phyloP scores from a whole-genome alignment of 2,797 vertebrate species.

The Cossypha heuglini region DNA sequence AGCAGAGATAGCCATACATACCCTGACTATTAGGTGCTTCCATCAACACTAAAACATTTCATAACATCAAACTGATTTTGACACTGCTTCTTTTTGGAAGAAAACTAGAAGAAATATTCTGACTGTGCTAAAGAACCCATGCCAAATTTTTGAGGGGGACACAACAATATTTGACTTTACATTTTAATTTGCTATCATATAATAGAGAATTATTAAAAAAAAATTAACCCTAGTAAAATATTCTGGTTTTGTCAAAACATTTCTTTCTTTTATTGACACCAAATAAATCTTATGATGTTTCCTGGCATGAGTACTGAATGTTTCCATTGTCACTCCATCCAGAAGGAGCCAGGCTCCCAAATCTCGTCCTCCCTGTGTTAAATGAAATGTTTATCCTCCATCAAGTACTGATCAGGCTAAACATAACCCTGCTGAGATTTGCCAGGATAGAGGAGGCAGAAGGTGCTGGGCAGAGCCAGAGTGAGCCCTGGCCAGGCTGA shows the following conservation, averaged over 20 bases:
- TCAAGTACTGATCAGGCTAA: not conserved
- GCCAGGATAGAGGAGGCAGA: not conserved
- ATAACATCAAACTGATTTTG: not conserved
- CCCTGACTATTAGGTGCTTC: not conserved
- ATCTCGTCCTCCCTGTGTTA: not conserved
- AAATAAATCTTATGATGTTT: not conserved
- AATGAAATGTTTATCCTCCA: not conserved
- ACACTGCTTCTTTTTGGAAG: not conserved
- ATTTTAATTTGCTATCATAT: not conserved
- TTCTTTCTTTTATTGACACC: conserved; percentile 10
- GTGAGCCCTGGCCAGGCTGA: not conserved
- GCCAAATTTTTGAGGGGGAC: not conserved
- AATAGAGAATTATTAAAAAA: not conserved
- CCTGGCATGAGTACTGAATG: not conserved
- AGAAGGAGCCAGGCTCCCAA: not conserved
- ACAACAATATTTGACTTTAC: not conserved
- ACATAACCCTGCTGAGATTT: not conserved
- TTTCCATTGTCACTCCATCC: conserved; percentile 25
- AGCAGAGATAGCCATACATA: not conserved
- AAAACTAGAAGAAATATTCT: not conserved
- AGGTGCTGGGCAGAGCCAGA: not conserved
- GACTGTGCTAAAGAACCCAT: not conserved
- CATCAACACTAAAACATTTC: not conserved
- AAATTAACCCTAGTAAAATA: not conserved
- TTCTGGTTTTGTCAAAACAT: conserved; percentile 28